phyloP scores from a whole-genome alignment of 2,113 vertebrate species.

The Erythrolamprus reginae region DNA sequence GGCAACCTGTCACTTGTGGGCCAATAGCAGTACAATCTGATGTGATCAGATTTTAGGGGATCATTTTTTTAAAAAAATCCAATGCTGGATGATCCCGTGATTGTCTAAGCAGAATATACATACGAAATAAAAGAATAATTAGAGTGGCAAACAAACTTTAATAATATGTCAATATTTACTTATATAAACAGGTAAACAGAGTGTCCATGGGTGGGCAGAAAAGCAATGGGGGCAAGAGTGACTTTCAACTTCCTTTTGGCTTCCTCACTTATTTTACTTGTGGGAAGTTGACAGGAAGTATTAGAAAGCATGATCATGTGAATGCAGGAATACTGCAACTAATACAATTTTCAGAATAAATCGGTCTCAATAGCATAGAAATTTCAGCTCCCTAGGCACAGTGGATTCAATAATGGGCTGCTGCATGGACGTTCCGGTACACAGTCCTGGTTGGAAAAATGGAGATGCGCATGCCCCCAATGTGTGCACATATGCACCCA shows the following conservation, averaged over 20 bases:
- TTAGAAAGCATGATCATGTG: no score
- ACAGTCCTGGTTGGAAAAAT: no score
- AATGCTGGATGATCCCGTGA: background rate
- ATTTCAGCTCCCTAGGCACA: background rate
- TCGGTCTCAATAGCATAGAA: background rate
- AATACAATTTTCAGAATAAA: background rate
- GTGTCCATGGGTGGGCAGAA: background rate
- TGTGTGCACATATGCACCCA: no score
- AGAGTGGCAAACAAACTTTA: background rate
- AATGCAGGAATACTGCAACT: background rate
- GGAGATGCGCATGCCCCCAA: no score
- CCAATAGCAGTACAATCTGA: background rate
- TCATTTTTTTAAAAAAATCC: background rate
- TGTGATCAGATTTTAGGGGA: background rate
- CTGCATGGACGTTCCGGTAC: no score
- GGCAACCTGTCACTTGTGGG: background rate
- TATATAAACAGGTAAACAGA: background rate
- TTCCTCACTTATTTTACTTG: background rate
- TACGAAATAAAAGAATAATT: background rate
- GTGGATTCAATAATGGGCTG: no score
- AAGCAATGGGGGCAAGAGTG: background rate
- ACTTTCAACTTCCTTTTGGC: background rate
- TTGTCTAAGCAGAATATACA: background rate
- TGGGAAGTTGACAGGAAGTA: no score
- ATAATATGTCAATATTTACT: background rate